Base-by-base conservation (phyloP, 1,140 invertebrate species). In the Musca vetustissima region DNA sequence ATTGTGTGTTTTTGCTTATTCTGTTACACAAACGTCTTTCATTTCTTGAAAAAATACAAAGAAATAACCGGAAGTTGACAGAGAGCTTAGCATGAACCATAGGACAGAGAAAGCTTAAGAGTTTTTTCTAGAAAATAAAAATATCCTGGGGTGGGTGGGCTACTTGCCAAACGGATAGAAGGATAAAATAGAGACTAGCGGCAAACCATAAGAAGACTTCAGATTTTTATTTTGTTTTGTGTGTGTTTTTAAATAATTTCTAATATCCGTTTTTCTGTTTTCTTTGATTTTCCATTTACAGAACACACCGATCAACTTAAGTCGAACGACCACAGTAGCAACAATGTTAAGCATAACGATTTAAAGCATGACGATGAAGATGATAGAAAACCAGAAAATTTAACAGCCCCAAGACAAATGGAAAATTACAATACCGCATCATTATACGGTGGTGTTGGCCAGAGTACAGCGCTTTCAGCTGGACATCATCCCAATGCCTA, bases 311-410 rank as follows among this genome's bases (percentile, higher is more conserved):
- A 61, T 7, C 57, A 36, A 19, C 19, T 61, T 17, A 61, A 61
- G 36, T 43, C 0, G 0, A 59, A 59, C 36, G 8, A 57, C 24
- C 28, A 59, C 15, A 43, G 36, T 13, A 43, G 36, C 36, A 25
- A 36, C 28, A 43, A 9, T 32, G 49, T 17, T 53, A 17, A n/a
- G 17, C 19, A 50, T 65, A 50, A 69, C 47, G 68, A 69, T 65
- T 24, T 85, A 88, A 84, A 85, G 84, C 36, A 43, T 43, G 57
- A 61, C 17, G 73, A 73, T 79, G 88, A 89, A 83, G 86, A 89
- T 68, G 88, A 89, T 76, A 83, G 87, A 69, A 89, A 89, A 75
- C 89, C 90, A 50, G 90, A 92, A 24, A 78, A 79, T 70, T 67
- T 80, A 65, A 32, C 78, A 25, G 66, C 78, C 6, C 19, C 28